phyloP scores from a whole-genome alignment of 2,888 invertebrate genomes.

The Dynastes tityus region DNA sequence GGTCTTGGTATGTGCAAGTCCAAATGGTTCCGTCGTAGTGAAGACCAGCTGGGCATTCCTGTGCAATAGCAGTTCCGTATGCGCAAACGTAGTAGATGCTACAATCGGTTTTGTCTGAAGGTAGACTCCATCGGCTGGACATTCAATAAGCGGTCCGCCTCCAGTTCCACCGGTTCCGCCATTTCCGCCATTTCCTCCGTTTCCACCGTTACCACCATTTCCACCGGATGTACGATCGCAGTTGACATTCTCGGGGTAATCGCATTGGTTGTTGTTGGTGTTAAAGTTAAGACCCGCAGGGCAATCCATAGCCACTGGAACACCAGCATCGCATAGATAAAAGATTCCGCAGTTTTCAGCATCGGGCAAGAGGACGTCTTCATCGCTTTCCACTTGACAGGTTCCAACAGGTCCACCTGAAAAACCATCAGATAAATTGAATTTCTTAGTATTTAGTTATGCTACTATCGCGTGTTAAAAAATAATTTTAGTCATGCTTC shows the following conservation, averaged over 20 bases:
- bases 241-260: background rate
- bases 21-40: constrained; percentile 45
- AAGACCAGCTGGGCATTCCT: constrained; percentile 9
- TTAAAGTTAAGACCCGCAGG: constrained; percentile 15
- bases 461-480: too few relatives aligned
- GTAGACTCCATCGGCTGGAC: background rate
- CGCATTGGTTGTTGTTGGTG: constrained; percentile 1
- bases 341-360: constrained; percentile 32
- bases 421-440: background rate
- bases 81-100: constrained; percentile 13
- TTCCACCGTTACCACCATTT: background rate
- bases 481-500: too few relatives aligned
- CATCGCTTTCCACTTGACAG: constrained; percentile 10
- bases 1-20: constrained; percentile 14
- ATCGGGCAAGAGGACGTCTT: constrained; percentile 29
- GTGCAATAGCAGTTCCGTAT: background rate
- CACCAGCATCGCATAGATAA: constrained; percentile 33
- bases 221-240: background rate
- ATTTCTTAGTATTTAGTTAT: too few relatives aligned
- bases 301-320: constrained; percentile 17
- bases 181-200: background rate
- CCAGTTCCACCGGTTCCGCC: background rate
- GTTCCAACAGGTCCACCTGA: constrained; percentile 11
- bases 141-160: constrained; percentile 15
- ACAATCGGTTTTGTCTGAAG: constrained; percentile 12